Base-by-base conservation (phyloP, 2,797 vertebrate species). In the Sternarchorhynchus goeldii region DNA sequence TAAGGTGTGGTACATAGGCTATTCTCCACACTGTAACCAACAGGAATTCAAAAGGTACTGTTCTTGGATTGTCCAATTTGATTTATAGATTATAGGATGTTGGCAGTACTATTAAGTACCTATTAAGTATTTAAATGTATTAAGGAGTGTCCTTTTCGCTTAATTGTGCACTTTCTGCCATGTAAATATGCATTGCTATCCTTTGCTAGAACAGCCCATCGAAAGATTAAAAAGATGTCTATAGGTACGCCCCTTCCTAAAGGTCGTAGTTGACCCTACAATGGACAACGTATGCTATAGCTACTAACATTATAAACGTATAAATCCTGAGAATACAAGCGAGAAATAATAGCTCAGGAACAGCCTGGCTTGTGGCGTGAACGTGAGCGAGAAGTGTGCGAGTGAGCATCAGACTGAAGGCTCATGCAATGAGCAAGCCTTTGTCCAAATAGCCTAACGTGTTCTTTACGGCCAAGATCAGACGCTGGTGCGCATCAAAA, bases 381-480 rank as follows among this genome's bases (percentile, higher is more conserved):
- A 56, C 68, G 53, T 36, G 68, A 36, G 8, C 3, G 31, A 20
- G 25, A 29, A 32, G 67, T 55, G 20, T 70, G 67, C 32, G 31
- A 55, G 57, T 65, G 45, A 50, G 45, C 45, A 12, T 50, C 45
- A 50, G 60, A 31, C 14, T 20, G 75, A n/a, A 39, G 14, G 57
- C 17, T 31, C 34, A 12, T 64, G 73, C 55, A 58, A 72, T 65
- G 4, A 56, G 29, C 62, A 66, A 56, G 68, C 80, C 86, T 87
- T 87, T 83, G 84, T 87, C 82, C 81, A 82, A 63, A 76, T 45
- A 74, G 65, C 56, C 57, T 16, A 78, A 79, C 55, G 29, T 56
- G 31, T 36, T 62, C 20, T 56, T 57, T 34, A 21, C 39, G 45
- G 53, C 20, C 41, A 69, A 55, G 76, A 50, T 50, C 10, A 50